Evolutionary conservation across 2,113 vertebrate genomes (phyloP).

Genomic region (Campylorhamphus procurvoides): DNA sequence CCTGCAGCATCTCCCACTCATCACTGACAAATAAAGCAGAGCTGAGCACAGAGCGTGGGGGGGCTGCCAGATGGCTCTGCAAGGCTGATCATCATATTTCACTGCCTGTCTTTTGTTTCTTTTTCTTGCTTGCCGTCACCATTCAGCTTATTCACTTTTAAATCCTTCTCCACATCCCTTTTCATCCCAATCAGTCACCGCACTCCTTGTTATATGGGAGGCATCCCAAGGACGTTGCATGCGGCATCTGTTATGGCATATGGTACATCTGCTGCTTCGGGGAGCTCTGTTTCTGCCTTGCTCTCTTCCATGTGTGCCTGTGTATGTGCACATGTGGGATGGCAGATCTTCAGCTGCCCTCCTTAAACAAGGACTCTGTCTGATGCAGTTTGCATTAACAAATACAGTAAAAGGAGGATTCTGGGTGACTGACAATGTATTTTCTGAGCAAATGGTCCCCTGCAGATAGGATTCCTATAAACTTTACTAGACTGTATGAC

Average conservation of each 20-base stretch:
- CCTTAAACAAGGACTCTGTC: not conserved
- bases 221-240: not conserved
- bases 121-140: not conserved
- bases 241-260: constrained; percentile 56
- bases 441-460: not conserved
- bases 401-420: not conserved
- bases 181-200: not conserved
- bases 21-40: not conserved
- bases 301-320: rapidly evolving
- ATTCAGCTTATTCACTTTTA: constrained; percentile 41
- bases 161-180: not conserved
- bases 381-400: not conserved
- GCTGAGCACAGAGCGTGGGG: not conserved
- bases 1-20: not conserved
- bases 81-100: not conserved
- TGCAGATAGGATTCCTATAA: not conserved
- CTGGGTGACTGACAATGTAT: not conserved
- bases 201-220: not conserved
- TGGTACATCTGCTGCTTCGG: constrained; percentile 3
- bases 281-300: not conserved
- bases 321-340: rapidly evolving
- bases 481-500: not conserved
- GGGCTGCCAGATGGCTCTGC: constrained; percentile 42
- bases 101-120: constrained; percentile 35
- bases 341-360: not conserved